Conservation (phyloP, 2,797 vertebrate genomes). For the Acanthurus leucopareius region DNA sequence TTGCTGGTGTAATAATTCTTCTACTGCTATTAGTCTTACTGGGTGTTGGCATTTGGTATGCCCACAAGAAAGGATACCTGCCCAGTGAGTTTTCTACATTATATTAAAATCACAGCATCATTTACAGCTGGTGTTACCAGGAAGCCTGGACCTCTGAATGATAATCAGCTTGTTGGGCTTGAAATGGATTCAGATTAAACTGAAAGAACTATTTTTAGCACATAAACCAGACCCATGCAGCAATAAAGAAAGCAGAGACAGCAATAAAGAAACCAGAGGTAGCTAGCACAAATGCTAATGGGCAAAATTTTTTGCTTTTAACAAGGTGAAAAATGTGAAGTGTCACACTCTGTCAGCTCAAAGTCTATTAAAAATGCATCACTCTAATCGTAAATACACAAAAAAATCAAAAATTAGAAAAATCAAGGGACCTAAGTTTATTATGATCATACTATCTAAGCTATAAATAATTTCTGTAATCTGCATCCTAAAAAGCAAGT, state of each 20-base stretch:
- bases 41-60: constrained; percentile 90
- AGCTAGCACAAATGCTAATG: not conserved
- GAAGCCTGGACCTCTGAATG: not conserved
- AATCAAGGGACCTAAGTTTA: too few species aligned
- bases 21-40: constrained; percentile 87
- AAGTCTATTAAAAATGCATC: too few species aligned
- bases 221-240: not conserved
- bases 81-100: constrained; percentile 85
- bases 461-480: not conserved
- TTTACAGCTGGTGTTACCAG: not conserved
- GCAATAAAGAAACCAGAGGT: not conserved
- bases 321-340: too few species aligned
- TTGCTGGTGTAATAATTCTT: constrained; percentile 89
- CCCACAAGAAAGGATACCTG: constrained; percentile 90
- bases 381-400: too few species aligned
- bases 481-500: not conserved
- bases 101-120: not conserved
- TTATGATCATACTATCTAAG: too few species aligned
- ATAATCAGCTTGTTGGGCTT: not conserved
- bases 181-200: not conserved
- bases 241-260: not conserved
- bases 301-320: too few species aligned
- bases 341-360: too few species aligned
- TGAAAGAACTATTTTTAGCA: not conserved
- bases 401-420: too few species aligned